Evolutionary conservation across 2,797 vertebrate genomes (phyloP).

Genomic region (Synaphobranchus kaupii): DNA sequence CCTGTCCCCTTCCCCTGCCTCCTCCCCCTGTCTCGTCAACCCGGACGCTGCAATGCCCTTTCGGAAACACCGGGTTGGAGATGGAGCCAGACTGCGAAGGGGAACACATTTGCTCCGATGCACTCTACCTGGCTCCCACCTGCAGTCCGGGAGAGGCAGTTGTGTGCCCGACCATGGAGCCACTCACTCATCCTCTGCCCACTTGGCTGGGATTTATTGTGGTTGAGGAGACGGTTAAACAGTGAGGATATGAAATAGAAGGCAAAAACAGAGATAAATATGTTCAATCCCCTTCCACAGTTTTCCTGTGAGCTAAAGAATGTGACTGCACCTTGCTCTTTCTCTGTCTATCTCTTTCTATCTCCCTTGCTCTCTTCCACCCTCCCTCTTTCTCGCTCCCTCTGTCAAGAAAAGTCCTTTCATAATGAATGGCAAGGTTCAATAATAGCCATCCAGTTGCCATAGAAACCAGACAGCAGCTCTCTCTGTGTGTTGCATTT

Average conservation of each 20-base stretch:
- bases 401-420: conserved; percentile 90
- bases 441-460: conserved; percentile 94
- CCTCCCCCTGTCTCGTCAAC: neutral
- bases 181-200: neutral
- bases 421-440: conserved; percentile 98
- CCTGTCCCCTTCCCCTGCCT: too few species aligned
- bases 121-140: neutral
- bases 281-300: conserved; percentile 15
- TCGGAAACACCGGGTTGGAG: neutral
- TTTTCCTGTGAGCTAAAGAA: conserved; percentile 8
- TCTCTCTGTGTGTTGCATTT: conserved; percentile 84
- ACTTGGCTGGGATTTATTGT: neutral
- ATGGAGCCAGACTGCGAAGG: neutral
- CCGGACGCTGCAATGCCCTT: neutral
- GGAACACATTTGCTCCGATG: neutral
- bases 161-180: neutral
- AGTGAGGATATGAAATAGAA: neutral
- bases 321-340: conserved; percentile 15
- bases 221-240: neutral
- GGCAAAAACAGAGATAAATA: conserved; percentile 8
- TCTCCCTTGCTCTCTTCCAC: conserved; percentile 31
- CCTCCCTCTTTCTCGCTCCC: conserved; percentile 57
- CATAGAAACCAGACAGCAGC: conserved; percentile 94
- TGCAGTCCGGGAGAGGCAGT: neutral
- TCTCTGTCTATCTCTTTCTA: neutral